Conservation (phyloP, 2,797 vertebrate species). For the Sylvia borin region DNA sequence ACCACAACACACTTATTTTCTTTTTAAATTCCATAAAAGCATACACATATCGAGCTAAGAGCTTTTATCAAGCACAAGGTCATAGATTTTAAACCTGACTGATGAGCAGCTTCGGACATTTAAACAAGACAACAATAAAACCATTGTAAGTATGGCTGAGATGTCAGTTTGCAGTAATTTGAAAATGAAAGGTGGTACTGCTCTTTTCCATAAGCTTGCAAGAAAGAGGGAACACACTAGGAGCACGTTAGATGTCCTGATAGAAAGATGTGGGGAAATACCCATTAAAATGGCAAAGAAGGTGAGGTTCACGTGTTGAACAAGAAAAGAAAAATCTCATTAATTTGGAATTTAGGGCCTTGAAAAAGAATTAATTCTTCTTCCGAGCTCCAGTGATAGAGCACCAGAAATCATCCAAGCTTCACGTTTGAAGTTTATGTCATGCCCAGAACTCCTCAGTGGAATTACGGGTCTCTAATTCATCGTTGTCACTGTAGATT, state of each 20-base stretch:
- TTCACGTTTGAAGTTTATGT: not conserved
- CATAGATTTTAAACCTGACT: not conserved
- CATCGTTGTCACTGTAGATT: slow-evolving; percentile 9
- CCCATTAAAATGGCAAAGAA: not conserved
- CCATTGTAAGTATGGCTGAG: not conserved
- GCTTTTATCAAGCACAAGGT: not conserved
- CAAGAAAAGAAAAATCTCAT: not conserved
- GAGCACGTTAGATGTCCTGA: accelerated
- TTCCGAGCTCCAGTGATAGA: not conserved
- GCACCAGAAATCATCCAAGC: not conserved
- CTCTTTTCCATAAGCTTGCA: not conserved
- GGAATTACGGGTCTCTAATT: slow-evolving; percentile 2
- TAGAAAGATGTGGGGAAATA: not conserved
- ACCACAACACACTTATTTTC: not conserved
- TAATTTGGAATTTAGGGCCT: not conserved
- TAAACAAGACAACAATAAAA: not conserved
- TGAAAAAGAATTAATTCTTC: not conserved
- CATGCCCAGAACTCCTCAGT: not conserved
- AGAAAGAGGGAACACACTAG: not conserved
- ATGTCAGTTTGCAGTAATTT: not conserved
- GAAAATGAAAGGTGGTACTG: not conserved
- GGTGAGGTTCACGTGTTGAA: accelerated
- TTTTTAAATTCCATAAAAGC: not conserved
- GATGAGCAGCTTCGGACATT: not conserved
- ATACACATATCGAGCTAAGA: not conserved